Conservation (phyloP, 2,888 invertebrate genomes). For the Lasiommata megera region DNA sequence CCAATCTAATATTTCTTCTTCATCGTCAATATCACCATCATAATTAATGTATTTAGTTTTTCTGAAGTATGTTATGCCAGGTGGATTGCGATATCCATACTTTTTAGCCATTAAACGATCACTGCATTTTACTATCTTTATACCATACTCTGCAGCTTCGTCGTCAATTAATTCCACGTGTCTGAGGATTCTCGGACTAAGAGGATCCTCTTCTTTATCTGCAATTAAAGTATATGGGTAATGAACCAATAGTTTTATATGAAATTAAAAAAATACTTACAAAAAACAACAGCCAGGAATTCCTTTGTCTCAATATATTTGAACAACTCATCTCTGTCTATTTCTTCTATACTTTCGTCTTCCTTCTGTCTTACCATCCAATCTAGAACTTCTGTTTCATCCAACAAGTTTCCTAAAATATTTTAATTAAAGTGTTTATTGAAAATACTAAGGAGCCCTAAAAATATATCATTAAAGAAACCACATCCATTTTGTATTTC, state of each 20-base stretch:
- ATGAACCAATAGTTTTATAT: background rate
- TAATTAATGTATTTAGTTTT: constrained; percentile 95
- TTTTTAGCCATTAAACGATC: constrained; percentile 96
- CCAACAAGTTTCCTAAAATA: constrained; percentile 80
- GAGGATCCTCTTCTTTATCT: constrained; percentile 92
- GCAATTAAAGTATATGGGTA: constrained; percentile 15
- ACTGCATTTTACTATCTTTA: constrained; percentile 92
- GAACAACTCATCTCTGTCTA: constrained; percentile 89
- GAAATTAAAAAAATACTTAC: constrained; percentile 91
- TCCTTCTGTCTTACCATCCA: constrained; percentile 96
- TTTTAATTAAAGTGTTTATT: constrained; percentile 46
- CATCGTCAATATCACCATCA: constrained; percentile 95
- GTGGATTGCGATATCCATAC: constrained; percentile 93
- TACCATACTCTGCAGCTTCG: constrained; percentile 95
- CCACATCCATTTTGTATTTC: constrained; percentile 76
- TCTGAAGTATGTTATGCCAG: constrained; percentile 94
- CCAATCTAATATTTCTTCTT: constrained; percentile 95
- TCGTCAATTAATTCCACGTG: constrained; percentile 95
- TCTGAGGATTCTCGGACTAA: constrained; percentile 89
- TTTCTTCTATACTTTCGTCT: constrained; percentile 95
- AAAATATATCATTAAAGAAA: constrained; percentile 57
- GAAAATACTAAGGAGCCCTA: constrained; percentile 40
- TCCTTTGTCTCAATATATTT: constrained; percentile 94
- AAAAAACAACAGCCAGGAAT: constrained; percentile 95
- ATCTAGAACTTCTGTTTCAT: constrained; percentile 91